These are phyloP conservation scores for Nothobranchius kuhntae DNA, from an alignment of 2,113 vertebrate species.

Conservation along the genomic window DNA sequence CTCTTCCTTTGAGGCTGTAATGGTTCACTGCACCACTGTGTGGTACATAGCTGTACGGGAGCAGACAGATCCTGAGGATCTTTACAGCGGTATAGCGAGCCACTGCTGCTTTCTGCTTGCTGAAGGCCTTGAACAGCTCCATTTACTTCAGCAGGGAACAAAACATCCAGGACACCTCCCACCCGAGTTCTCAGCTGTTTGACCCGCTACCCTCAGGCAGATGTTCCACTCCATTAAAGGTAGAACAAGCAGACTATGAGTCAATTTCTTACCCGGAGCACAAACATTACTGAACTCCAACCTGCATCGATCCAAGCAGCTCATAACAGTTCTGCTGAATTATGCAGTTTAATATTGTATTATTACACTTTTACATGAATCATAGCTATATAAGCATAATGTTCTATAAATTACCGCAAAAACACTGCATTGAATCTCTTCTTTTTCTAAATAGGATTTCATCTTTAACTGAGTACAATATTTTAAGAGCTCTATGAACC, in stretches of 20 bases:
- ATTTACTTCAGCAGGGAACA: not conserved
- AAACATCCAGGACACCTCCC: not conserved
- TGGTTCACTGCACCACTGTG: not conserved
- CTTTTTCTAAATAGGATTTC: no score
- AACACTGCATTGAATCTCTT: no score
- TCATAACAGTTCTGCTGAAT: not conserved
- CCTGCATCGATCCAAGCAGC: not conserved
- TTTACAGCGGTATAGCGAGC: not conserved
- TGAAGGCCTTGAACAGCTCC: not conserved
- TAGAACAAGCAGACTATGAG: not conserved
- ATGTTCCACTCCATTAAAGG: not conserved
- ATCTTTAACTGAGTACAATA: no score
- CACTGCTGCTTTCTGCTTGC: not conserved
- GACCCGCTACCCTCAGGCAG: not conserved
- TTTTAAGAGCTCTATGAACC: no score
- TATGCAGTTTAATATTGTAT: not conserved
- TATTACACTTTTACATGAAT: not conserved
- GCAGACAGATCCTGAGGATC: not conserved
- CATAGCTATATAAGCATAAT: no score
- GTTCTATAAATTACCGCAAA: no score
- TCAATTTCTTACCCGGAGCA: not conserved
- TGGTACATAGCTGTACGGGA: not conserved
- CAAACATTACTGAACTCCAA: not conserved
- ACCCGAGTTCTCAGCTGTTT: not conserved
- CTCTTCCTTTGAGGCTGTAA: not conserved